Evolutionary conservation across 37 sponge, comb jelly and placozoan species (phyloP), one percentile per base, ranked within the genome.

Genomic region (Spongilla lacustris): DNA sequence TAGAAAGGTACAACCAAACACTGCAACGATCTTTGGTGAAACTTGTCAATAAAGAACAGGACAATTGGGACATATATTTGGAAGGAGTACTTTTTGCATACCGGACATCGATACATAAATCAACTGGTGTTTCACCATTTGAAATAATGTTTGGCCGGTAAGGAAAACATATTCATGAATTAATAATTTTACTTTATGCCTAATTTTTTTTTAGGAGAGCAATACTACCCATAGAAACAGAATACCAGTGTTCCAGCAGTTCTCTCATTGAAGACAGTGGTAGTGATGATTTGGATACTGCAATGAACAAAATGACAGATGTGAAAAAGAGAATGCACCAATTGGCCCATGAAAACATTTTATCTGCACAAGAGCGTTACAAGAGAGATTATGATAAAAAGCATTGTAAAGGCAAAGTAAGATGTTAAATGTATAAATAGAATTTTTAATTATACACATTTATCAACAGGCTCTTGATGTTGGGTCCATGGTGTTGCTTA

Each of bases 1-100:
- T 82, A 19, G 83, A 71, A 48, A 68, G 72, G 71, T 82, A 71
- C 72, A 82, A 82, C 81, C 81, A 80, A 58, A 80, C 68, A 26
- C n/a, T 80, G n/a, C 81, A 80, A n/a, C 50, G 81, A 66, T 50
- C 81, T 58, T 67, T 80, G 29, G 66, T 73, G 28, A 58, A 80
- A 66, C 68, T 80, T 58, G 81, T 80, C 19, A 80, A 58, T 26
- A 80, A 49, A 25, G 66, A 80, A 38, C 81, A 80, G 58, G 58
- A 38, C 28, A 32, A 80, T 49, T 80, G 81, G 67, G 81, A 80
- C 30, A 25, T 50, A 31, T 50, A 80, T 12, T 31, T 80, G 33
- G 81, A 80, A 25, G 81, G 81, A 2, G n/a, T n/a, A n/a, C n/a
- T n/a, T n/a, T n/a, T n/a, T n/a, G 79, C 50, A 4, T 78, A 78